Evolutionary conservation across 2,113 vertebrate genomes (phyloP).

Genomic region (Gorsachius goisagi): DNA sequence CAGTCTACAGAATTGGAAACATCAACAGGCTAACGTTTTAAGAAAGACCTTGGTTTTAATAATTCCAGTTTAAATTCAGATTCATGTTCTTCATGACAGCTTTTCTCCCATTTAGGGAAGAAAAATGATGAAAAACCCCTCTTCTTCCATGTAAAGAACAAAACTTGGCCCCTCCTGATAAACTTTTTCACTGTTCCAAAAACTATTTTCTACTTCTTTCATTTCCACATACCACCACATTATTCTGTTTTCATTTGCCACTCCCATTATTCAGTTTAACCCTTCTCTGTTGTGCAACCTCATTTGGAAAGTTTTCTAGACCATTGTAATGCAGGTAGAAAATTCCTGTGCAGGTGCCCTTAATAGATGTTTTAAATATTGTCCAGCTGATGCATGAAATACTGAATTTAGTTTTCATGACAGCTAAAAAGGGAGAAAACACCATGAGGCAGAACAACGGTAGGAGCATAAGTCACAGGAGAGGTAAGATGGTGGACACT

Average conservation of each 20-base stretch:
- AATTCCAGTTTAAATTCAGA: neutral
- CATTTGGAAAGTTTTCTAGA: neutral
- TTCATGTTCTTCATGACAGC: neutral
- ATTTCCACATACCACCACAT: accelerated
- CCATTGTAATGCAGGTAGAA: neutral
- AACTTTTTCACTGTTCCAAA: neutral
- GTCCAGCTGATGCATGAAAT: neutral
- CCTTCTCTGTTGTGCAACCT: neutral
- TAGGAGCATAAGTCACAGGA: neutral
- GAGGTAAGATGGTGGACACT: neutral
- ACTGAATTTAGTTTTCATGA: neutral
- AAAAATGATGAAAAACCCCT: neutral
- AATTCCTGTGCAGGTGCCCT: neutral
- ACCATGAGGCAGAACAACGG: neutral
- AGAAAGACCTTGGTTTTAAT: neutral
- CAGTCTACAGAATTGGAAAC: neutral
- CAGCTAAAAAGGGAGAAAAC: neutral
- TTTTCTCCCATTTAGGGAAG: neutral
- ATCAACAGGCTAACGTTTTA: neutral
- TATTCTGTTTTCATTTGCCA: neutral
- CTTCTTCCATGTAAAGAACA: neutral
- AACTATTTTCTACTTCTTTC: neutral
- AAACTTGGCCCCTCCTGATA: neutral
- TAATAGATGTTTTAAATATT: neutral
- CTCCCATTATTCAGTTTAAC: neutral